These are phyloP conservation scores for Reticulitermes lucifugus DNA, from an alignment of 2,888 invertebrate species.

Conservation along the genomic window DNA sequence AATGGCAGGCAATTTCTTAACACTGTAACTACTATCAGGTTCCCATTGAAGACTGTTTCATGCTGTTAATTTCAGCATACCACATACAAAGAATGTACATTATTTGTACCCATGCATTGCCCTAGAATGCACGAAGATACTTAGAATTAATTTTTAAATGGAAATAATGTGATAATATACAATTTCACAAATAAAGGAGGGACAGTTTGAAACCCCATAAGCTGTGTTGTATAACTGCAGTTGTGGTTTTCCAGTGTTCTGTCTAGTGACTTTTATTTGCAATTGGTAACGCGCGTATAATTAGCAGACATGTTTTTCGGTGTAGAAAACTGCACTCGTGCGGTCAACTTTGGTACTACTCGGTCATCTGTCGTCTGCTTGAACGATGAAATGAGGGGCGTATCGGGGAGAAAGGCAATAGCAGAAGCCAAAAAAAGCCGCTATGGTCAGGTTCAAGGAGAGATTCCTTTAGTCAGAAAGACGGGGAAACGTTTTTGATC, in stretches of 20 bases:
- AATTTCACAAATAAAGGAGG: too few relatives aligned
- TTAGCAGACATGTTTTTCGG: background rate
- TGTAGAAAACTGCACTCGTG: background rate
- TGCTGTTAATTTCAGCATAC: too few relatives aligned
- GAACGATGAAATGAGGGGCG: background rate
- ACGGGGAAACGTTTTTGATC: background rate
- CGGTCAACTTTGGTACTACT: background rate
- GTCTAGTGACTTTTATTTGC: background rate
- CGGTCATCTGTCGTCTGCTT: background rate
- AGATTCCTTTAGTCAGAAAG: constrained; percentile 24
- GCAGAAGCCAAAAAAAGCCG: constrained; percentile 35
- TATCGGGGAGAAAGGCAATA: constrained; percentile 12
- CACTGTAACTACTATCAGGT: too few relatives aligned
- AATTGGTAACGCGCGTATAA: background rate
- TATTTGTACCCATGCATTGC: too few relatives aligned
- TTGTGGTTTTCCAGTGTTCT: background rate
- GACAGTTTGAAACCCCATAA: too few relatives aligned
- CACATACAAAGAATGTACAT: too few relatives aligned
- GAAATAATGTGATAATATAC: too few relatives aligned
- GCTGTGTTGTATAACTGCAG: too few relatives aligned
- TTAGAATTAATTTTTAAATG: too few relatives aligned
- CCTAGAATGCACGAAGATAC: too few relatives aligned
- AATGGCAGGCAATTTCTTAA: too few relatives aligned
- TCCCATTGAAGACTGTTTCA: too few relatives aligned
- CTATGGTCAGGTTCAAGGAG: constrained; percentile 47